Evolutionary conservation across 1,140 invertebrate species (phyloP), one percentile per base, ranked within the genome.

Genomic region (Hirudo medicinalis): DNA sequence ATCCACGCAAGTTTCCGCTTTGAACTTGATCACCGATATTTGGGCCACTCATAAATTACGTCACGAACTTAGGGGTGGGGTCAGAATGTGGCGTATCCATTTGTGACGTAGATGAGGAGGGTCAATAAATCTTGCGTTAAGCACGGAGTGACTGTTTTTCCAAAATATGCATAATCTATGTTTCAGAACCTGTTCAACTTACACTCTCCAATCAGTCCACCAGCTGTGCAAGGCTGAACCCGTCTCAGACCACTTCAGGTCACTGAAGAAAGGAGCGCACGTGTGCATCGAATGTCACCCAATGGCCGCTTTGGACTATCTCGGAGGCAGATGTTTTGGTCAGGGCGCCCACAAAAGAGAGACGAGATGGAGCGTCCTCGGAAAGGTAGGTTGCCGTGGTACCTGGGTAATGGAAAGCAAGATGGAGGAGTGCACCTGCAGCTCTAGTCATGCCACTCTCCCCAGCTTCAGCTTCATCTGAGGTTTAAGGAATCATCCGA

Each of bases 201-300:
- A 49, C 22, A 25, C 19, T 53, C n/a, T 70, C 36, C 40, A 25
- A 22, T 25, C 40, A 5, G 69, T 54, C 3, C 36, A 43, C 22
- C 19, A 17, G 6, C 17, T 19, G 20, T 70, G 69, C 53, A 49
- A 25, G 32, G 32, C 69, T 17, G 29, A 63, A 22, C 57, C 29
- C 57, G 9, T 43, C 17, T 29, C 67, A 20, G 69, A 72, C 20
- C 80, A 79, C 78, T 78, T 79, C 32, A 74, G 71, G 40, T 70
- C 71, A 11, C 75, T 81, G 17, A 75, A 75, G 67, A 75, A 73
- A 27, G 76, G 76, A 13, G 71, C 69, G 0, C 73, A 74, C 20
- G 77, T 81, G 17, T 81, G 80, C 69, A 78, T 80, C 3, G 79
- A 81, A 73, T 81, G 80, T 70, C 79, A 81, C 66, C 77, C 77